Conservation (phyloP, 2,797 vertebrate species). For the Acridotheres tristis region DNA sequence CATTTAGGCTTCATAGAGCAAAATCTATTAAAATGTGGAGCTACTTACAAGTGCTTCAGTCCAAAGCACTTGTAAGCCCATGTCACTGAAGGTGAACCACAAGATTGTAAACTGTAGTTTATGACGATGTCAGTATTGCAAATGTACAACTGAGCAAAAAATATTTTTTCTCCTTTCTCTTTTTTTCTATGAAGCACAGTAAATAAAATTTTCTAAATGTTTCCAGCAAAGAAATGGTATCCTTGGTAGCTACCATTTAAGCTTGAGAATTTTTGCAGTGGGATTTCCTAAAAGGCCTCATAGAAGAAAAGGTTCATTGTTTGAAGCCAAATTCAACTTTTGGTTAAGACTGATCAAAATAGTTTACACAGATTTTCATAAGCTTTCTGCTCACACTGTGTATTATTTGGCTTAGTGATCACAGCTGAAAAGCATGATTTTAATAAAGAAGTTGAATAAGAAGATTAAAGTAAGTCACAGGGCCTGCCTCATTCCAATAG, state of each 20-base stretch:
- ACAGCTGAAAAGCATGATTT: constrained; percentile 54
- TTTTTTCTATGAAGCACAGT: neutral
- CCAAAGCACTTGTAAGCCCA: no score
- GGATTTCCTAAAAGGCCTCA: constrained; percentile 45
- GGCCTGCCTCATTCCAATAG: constrained; percentile 6
- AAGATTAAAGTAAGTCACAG: constrained; percentile 47
- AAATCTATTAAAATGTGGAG: neutral
- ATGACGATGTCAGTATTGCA: neutral
- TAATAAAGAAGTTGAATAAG: constrained; percentile 57
- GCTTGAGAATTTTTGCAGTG: neutral
- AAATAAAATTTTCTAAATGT: neutral
- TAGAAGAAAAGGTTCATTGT: constrained; percentile 28
- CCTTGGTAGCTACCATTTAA: neutral
- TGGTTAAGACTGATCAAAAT: constrained; percentile 59
- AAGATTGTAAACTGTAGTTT: neutral
- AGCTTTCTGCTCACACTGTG: constrained; percentile 47
- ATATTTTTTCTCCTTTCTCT: neutral
- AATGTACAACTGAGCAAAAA: neutral
- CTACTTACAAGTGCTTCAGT: neutral
- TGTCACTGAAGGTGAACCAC: neutral
- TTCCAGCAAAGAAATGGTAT: neutral
- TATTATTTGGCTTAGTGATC: constrained; percentile 58
- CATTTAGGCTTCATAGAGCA: neutral
- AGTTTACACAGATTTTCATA: constrained; percentile 57
- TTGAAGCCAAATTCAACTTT: constrained; percentile 7